Conservation (phyloP, 2,113 vertebrate genomes). For the Phylloscopus trochiloides region DNA sequence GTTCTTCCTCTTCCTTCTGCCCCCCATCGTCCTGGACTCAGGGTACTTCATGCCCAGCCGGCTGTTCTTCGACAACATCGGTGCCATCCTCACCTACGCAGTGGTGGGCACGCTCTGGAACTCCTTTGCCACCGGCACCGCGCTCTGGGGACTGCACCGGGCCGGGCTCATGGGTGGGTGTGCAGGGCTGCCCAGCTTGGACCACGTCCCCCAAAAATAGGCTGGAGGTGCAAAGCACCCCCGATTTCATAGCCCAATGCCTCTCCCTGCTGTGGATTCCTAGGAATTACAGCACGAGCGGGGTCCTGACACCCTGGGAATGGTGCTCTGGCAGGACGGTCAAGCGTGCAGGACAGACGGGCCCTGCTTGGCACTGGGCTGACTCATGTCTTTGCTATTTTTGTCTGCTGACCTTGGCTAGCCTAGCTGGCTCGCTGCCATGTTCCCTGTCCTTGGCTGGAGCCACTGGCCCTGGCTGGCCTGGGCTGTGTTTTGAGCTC, state of each 20-base stretch:
- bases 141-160: conserved; percentile 84
- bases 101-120: conserved; percentile 96
- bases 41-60: conserved; percentile 97
- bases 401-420: not conserved
- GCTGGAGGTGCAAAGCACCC: not conserved
- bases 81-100: conserved; percentile 91
- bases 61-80: conserved; percentile 95
- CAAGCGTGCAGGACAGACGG: not conserved
- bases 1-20: conserved; percentile 96
- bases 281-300: not conserved
- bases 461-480: not conserved
- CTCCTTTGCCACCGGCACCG: conserved; percentile 88
- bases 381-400: conserved; percentile 49
- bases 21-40: conserved; percentile 92
- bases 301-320: not conserved
- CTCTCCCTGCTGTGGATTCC: not conserved
- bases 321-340: not conserved
- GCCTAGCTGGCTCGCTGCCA: not conserved
- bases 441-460: not conserved
- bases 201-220: not conserved
- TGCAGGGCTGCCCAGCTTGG: not conserved
- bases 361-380: not conserved
- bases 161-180: conserved; percentile 80
- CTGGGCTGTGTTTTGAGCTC: not conserved
- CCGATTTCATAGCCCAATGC: not conserved